These are phyloP conservation scores for Pristionchus exspectatus DNA, from an alignment of 2,888 invertebrate genomes.

Conservation along the genomic window DNA sequence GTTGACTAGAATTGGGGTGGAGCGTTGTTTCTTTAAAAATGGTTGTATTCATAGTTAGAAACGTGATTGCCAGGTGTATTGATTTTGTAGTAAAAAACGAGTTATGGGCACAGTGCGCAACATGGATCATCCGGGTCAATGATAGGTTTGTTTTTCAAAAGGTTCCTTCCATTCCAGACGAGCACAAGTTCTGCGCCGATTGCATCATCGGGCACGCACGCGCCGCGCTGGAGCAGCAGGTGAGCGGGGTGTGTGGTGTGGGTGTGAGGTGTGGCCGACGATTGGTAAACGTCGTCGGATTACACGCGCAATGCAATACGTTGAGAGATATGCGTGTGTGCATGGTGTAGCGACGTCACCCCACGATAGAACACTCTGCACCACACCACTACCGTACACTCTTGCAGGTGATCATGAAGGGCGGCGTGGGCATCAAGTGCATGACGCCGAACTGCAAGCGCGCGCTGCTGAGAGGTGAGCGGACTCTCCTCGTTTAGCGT, in stretches of 20 bases:
- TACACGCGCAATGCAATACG: no score
- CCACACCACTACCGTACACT: not conserved
- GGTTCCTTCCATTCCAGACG: not conserved
- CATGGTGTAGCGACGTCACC: not conserved
- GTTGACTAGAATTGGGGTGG: not conserved
- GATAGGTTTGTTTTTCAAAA: not conserved
- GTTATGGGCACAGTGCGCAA: no score
- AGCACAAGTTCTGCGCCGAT: conserved; percentile 54
- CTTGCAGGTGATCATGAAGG: conserved; percentile 29
- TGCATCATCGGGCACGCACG: conserved; percentile 52
- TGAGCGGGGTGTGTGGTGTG: not conserved
- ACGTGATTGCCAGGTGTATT: no score
- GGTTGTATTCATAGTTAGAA: not conserved
- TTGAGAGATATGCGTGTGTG: not conserved
- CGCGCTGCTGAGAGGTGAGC: conserved; percentile 19
- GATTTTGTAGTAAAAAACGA: not conserved
- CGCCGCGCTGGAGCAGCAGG: conserved; percentile 50
- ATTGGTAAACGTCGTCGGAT: not conserved
- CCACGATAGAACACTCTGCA: not conserved
- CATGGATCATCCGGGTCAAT: no score
- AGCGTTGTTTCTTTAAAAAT: not conserved
- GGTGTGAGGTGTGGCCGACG: not conserved
- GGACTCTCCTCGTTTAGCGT: not conserved
- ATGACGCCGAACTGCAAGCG: conserved; percentile 41
- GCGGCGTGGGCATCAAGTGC: conserved; percentile 49